Evolutionary conservation across 23 tunicate species (phyloP), one percentile per base, ranked within the genome.

Genomic region (Diplosoma virens): DNA sequence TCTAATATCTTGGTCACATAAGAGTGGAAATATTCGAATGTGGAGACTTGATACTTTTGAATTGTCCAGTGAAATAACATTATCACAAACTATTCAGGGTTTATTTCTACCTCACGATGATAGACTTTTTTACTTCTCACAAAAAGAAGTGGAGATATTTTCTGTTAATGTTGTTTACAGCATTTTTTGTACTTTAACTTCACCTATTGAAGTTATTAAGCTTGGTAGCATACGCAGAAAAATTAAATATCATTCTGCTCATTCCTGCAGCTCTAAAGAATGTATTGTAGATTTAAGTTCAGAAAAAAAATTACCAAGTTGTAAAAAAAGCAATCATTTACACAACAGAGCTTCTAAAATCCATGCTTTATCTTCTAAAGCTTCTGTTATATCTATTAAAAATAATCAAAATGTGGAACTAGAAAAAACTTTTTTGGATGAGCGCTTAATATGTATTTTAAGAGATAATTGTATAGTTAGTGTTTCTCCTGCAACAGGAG

Each of bases 1-100:
- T 52, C 77, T 86, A 1, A 66, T 86, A 31, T 67, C 93, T 23
- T 86, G 93, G 93, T 86, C 93, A 17, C 80, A 80, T 11, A 71
- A 30, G 35, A 79, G 81, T 66, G 93, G 93, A 0, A 54, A 77
- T 73, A 32, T 86, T 1, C 58, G 81, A 65, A 79, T 86, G 81
- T 86, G 93, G 93, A 64, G 93, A 34, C 69, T 86, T n/a, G 93
- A 86, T 70, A 86, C 93, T 0, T 28, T 79, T 3, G 85, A 86
- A 65, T 17, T 86, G 71, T 14, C 70, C 5, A 73, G 52, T 37
- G 93, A 86, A 35, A 86, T 71, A 36, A 65, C 76, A 9, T 33
- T 86, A 7, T 63, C 93, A 1, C 79, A 86, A 33, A 73, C 31
- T 32, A 86, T 86, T 31, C 24, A 47, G 1, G 9, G 32, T 17